Percentiles rank a stretch among this genome's conserved stretches.
Evolutionary conservation across 2,797 vertebrate genomes (phyloP).

Genomic region (Sebastes dallii): DNA sequence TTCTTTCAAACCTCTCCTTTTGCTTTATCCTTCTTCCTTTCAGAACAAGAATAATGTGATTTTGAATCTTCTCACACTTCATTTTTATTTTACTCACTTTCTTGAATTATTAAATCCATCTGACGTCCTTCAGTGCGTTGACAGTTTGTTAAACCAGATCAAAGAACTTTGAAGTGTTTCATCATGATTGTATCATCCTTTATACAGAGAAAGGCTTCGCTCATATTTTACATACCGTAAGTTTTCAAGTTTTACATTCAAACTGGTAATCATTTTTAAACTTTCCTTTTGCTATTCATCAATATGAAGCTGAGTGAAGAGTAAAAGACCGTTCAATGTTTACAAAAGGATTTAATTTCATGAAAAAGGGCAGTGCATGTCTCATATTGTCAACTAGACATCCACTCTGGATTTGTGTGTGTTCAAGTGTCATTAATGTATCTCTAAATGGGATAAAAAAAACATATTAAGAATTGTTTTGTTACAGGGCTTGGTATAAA

Average conservation of each 20-base stretch:
- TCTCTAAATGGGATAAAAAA: slow-evolving; percentile 35
- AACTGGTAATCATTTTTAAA: neutral
- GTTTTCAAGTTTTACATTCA: neutral
- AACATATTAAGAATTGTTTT: slow-evolving; percentile 7
- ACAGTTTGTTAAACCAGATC: slow-evolving; percentile 32
- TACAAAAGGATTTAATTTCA: slow-evolving; percentile 63
- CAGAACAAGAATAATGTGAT: slow-evolving; percentile 33
- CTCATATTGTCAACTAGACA: slow-evolving; percentile 31
- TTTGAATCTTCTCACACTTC: slow-evolving; percentile 19
- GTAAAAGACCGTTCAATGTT: slow-evolving; percentile 33
- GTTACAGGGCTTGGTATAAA: slow-evolving; percentile 61
- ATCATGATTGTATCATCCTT: neutral
- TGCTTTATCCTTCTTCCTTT: neutral
- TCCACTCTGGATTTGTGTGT: neutral
- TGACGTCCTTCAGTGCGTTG: neutral
- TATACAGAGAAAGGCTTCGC: neutral
- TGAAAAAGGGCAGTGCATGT: slow-evolving; percentile 47
- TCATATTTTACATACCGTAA: neutral
- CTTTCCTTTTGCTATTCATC: neutral
- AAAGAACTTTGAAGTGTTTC: neutral
- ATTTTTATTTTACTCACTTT: slow-evolving; percentile 30
- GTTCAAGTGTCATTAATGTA: slow-evolving; percentile 34
- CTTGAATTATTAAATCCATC: slow-evolving; percentile 42
- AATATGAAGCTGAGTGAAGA: slow-evolving; percentile 32
- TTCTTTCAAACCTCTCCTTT: neutral